These are phyloP conservation scores for Aphodius sticticus DNA, from an alignment of 2,888 invertebrate genomes.

Conservation along the genomic window DNA sequence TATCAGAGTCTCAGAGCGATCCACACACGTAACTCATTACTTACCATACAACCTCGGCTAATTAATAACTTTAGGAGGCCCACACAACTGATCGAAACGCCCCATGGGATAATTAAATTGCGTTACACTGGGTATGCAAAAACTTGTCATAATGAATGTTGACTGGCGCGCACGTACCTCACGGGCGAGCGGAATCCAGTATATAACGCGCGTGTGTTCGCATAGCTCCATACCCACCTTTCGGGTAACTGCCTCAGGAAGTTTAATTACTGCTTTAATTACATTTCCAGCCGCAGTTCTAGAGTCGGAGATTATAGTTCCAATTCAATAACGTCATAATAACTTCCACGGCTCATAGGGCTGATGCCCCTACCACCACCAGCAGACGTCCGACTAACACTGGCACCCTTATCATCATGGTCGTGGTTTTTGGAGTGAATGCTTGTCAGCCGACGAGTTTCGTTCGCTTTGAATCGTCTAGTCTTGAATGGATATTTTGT, in stretches of 20 bases:
- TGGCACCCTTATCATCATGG: too few relatives aligned
- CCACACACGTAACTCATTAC: too few relatives aligned
- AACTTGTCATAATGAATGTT: neutral
- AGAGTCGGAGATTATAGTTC: conserved; percentile 4
- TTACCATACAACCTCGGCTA: neutral
- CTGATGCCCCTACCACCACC: neutral
- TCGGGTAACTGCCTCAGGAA: neutral
- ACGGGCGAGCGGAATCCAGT: neutral
- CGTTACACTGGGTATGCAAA: neutral
- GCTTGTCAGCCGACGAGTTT: too few relatives aligned
- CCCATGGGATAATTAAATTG: neutral
- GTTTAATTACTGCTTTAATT: conserved; percentile 4
- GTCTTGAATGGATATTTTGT: too few relatives aligned
- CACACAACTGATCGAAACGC: neutral
- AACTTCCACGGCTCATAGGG: neutral
- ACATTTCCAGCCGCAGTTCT: conserved; percentile 4
- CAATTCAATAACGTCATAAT: conserved; percentile 4
- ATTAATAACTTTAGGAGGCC: neutral
- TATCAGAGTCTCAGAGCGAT: too few relatives aligned
- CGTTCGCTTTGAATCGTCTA: too few relatives aligned
- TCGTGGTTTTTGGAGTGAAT: too few relatives aligned
- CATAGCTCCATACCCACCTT: neutral
- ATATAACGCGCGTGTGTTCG: neutral
- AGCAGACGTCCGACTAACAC: too few relatives aligned
- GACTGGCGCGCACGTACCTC: neutral